phyloP scores from a whole-genome alignment of 2,797 vertebrate genomes.

The Rhadinocentrus ornatus region DNA sequence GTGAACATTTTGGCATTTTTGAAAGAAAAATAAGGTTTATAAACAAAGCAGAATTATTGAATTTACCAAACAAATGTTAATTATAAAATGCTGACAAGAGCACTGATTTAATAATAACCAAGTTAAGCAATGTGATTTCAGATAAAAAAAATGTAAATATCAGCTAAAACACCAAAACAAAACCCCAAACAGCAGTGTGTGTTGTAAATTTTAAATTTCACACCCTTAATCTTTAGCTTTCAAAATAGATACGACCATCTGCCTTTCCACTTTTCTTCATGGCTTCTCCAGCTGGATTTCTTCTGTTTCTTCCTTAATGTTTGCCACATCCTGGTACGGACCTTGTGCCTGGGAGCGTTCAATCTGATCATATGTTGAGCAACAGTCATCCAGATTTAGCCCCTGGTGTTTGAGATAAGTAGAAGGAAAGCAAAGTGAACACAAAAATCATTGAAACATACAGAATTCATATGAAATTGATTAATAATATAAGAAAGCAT shows the following conservation, averaged over 20 bases:
- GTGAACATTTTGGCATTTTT: not conserved
- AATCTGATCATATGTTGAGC: slow-evolving; percentile 88
- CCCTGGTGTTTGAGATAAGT: slow-evolving; percentile 75
- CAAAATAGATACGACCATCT: not conserved
- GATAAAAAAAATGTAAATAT: not conserved
- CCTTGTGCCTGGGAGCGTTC: slow-evolving; percentile 78
- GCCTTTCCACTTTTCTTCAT: slow-evolving; percentile 46
- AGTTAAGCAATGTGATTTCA: slow-evolving; percentile 14
- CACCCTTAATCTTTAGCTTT: slow-evolving; percentile 3
- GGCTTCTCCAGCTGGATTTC: slow-evolving; percentile 87
- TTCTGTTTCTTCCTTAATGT: slow-evolving; percentile 66
- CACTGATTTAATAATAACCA: slow-evolving; percentile 6
- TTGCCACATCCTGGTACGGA: slow-evolving; percentile 88
- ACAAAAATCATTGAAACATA: slow-evolving; percentile 7
- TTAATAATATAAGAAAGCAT: slow-evolving; percentile 8
- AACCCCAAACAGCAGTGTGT: not conserved
- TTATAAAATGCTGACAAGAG: not conserved
- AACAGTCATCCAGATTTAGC: slow-evolving; percentile 88
- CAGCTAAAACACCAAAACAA: slow-evolving; percentile 17
- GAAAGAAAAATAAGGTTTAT: not conserved
- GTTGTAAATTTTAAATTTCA: slow-evolving; percentile 9
- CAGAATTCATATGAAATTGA: slow-evolving; percentile 3
- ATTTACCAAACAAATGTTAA: not conserved
- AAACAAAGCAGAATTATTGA: not conserved
- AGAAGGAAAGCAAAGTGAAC: slow-evolving; percentile 5